Evolutionary conservation across 2,888 invertebrate genomes (phyloP), one percentile per base, ranked within the genome.

Genomic region (Holacanthella duospinosa): DNA sequence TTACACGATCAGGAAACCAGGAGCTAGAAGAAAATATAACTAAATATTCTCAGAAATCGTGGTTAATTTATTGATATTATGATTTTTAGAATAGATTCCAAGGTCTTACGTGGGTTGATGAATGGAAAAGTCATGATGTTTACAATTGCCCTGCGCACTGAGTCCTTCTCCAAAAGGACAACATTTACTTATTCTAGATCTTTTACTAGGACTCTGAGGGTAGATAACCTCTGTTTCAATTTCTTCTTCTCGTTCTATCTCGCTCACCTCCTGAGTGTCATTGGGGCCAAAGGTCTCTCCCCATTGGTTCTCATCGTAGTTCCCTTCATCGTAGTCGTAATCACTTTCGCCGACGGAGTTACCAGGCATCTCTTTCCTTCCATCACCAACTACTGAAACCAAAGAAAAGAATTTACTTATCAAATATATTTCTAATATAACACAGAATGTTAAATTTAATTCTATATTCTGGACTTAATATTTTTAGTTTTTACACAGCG

Each of bases 111-210:
- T n/a, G n/a, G n/a, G n/a, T n/a, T n/a, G n/a, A n/a, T 21, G 24
- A 21, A 53, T 21, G 24, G 6, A 53, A 53, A 21, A 6, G 24
- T 21, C 24, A 21, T 4, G 53, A 21, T n/a, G n/a, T 53, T 4
- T 29, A 59, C 72, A 73, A 2, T 28, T 25, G 25, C 71, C 71
- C 27, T 66, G 62, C 2, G 64, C 61, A 61, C 65, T 64, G 19
- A 73, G 58, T 21, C 66, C 71, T 66, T 68, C 60, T 0, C 66
- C 69, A n/a, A 64, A 57, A 2, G 59, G 60, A 61, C 72, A 73
- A 58, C 72, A 73, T 62, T 73, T 73, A 16, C 69, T 69, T 44
- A 73, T 69, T 43, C 65, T 59, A 6, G 67, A 67, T 54, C 64
- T 66, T 25, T 29, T 43, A 26, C 29, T 29, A 26, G 9, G 25